A percentile compares a stretch with the other conserved stretches of the same genome.
These are phyloP conservation scores for Sicus ferrugineus DNA, from an alignment of 2,888 invertebrate species.

Conservation along the genomic window DNA sequence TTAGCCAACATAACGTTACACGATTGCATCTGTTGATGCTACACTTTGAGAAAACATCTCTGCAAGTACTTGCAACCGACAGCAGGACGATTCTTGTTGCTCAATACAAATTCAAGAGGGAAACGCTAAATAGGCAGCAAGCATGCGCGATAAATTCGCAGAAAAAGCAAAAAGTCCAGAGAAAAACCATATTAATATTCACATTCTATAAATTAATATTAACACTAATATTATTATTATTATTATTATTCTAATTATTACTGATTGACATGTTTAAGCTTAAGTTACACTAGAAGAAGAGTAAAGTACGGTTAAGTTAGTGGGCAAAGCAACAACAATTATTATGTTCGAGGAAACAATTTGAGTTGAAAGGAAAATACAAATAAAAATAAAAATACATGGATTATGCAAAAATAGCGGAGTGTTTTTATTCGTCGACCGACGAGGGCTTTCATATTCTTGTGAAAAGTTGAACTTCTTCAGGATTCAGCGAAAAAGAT, in stretches of 20 bases:
- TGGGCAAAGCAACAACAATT: conserved; percentile 42
- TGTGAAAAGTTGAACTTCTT: too few relatives aligned
- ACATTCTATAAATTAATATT: conserved; percentile 36
- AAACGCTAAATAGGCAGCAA: too few relatives aligned
- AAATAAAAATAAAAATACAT: conserved; percentile 19
- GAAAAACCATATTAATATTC: conserved; percentile 36
- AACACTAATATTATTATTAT: conserved; percentile 22
- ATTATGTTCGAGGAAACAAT: conserved; percentile 63
- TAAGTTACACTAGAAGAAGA: conserved; percentile 28
- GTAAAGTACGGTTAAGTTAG: conserved; percentile 28
- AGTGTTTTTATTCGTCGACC: too few relatives aligned
- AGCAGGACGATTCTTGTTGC: too few relatives aligned
- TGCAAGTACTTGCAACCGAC: too few relatives aligned
- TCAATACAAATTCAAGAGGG: too few relatives aligned
- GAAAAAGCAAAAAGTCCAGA: conserved; percentile 38
- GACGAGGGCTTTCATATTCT: too few relatives aligned
- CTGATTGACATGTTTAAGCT: conserved; percentile 18
- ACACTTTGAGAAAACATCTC: background rate
- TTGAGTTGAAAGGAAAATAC: conserved; percentile 48
- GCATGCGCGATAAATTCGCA: conserved; percentile 13
- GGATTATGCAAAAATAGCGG: too few relatives aligned
- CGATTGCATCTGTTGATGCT: conserved; percentile 2
- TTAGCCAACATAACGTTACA: conserved; percentile 9
- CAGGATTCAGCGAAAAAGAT: too few relatives aligned
- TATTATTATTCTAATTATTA: conserved; percentile 19